phyloP scores from a whole-genome alignment of 2,113 vertebrate species.

The Rhadina sibilatrix region DNA sequence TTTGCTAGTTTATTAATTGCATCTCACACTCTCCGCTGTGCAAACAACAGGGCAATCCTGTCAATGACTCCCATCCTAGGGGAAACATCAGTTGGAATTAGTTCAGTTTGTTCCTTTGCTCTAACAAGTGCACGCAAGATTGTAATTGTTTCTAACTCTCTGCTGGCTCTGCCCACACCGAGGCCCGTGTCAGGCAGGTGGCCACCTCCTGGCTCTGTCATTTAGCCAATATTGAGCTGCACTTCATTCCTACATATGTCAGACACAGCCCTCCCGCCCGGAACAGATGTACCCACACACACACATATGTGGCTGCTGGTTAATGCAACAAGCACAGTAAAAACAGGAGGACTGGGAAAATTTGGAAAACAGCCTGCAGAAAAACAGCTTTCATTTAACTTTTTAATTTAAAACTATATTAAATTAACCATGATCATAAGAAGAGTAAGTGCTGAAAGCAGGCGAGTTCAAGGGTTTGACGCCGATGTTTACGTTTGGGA shows the following conservation, averaged over 20 bases:
- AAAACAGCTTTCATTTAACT: constrained; percentile 16
- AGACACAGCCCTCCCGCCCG: neutral
- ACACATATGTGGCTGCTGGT: neutral
- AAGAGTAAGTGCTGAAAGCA: neutral
- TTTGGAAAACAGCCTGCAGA: constrained; percentile 34
- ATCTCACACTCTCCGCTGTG: neutral
- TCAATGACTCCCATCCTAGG: constrained; percentile 24
- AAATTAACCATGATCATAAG: constrained; percentile 21
- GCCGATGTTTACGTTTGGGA: fast-evolving
- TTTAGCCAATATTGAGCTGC: neutral
- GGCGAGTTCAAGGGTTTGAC: neutral
- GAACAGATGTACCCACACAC: constrained; percentile 37
- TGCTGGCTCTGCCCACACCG: fast-evolving
- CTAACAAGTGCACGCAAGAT: neutral
- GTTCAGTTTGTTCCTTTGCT: constrained; percentile 41
- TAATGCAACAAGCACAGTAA: neutral
- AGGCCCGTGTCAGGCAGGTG: constrained; percentile 18
- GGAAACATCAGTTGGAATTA: constrained; percentile 47
- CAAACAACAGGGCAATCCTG: constrained; percentile 37
- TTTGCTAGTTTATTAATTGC: neutral
- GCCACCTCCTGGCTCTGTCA: constrained; percentile 20
- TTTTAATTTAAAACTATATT: constrained; percentile 12
- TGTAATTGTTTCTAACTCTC: neutral
- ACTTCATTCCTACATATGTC: constrained; percentile 38
- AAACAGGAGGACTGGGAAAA: neutral